Evolutionary conservation across 2,797 vertebrate species (phyloP).

Genomic region (Rhinogobio ventralis): DNA sequence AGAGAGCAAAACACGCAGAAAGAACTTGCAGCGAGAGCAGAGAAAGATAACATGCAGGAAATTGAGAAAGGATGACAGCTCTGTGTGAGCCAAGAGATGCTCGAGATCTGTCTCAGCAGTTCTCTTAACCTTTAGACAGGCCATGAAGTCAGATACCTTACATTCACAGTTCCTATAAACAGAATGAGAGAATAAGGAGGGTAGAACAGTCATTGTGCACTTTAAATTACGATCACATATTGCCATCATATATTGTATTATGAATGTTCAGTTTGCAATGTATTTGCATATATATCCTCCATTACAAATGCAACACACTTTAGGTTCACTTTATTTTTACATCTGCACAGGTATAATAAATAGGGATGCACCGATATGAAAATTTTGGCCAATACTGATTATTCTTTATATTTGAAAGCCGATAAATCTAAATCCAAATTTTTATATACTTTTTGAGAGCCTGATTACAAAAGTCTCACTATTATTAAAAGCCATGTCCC

Average conservation of each 20-base stretch:
- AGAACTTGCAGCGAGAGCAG: constrained; percentile 2
- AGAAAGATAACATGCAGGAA: constrained; percentile 32
- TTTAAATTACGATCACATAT: neutral
- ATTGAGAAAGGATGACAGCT: constrained; percentile 33
- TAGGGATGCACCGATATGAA: too few species aligned
- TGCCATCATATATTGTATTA: neutral
- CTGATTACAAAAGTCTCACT: too few species aligned
- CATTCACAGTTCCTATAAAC: neutral
- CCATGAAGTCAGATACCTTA: neutral
- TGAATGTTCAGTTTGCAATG: neutral
- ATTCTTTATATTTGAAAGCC: too few species aligned
- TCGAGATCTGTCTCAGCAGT: constrained; percentile 7
- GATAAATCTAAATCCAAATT: too few species aligned
- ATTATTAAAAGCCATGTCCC: too few species aligned
- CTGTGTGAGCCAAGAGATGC: constrained; percentile 6
- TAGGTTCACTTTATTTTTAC: neutral
- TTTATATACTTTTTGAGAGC: too few species aligned
- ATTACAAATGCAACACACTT: neutral
- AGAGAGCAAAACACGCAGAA: constrained; percentile 15
- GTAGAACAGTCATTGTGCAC: neutral
- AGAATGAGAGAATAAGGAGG: neutral
- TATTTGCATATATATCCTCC: neutral
- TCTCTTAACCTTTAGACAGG: neutral
- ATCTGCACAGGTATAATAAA: neutral
- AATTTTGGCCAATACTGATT: too few species aligned